phyloP scores from a whole-genome alignment of 2,113 vertebrate species.

The Stegostoma tigrinum region DNA sequence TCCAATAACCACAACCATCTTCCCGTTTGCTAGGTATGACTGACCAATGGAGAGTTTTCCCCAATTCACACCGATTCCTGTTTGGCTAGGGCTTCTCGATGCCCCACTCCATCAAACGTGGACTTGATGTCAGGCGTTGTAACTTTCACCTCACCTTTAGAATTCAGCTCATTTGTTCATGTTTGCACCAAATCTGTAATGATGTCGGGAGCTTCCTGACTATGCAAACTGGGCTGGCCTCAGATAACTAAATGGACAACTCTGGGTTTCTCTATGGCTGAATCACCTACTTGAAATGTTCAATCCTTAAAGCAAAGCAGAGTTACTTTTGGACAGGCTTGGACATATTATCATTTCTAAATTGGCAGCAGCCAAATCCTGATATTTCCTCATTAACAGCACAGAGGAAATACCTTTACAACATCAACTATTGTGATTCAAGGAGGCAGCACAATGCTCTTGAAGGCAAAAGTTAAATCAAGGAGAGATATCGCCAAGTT shows the following conservation, averaged over 20 bases:
- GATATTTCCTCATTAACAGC: background rate
- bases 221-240: background rate
- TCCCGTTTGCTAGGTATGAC: too few species aligned
- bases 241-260: background rate
- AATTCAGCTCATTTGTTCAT: too few species aligned
- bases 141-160: too few species aligned
- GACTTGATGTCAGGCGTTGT: too few species aligned
- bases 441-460: background rate
- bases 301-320: background rate
- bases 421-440: background rate
- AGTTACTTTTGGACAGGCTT: background rate
- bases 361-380: background rate
- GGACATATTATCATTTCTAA: background rate
- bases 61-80: too few species aligned
- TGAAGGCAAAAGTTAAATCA: background rate
- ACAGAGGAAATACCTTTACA: background rate
- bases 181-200: too few species aligned
- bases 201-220: too few species aligned
- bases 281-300: background rate
- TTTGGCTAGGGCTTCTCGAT: too few species aligned
- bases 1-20: too few species aligned
- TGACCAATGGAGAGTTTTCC: too few species aligned
- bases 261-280: background rate
- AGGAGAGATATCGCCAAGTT: background rate
- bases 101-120: too few species aligned